phyloP scores from a whole-genome alignment of 2,113 vertebrate genomes.

The Gorsachius goisagi region DNA sequence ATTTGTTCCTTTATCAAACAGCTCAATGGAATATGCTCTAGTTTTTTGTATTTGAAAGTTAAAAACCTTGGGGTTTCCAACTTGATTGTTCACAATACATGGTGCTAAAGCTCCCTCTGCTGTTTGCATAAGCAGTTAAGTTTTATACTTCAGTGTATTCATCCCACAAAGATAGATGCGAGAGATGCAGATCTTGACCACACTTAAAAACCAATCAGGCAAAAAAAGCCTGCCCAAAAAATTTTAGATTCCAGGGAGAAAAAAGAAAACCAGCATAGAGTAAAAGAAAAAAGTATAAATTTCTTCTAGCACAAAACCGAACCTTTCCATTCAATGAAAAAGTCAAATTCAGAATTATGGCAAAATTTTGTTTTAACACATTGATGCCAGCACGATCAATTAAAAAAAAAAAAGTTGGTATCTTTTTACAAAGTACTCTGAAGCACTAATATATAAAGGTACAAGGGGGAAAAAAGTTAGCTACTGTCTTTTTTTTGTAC shows the following conservation, averaged over 20 bases:
- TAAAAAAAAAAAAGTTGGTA: background rate
- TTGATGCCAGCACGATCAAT: background rate
- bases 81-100: background rate
- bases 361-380: background rate
- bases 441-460: background rate
- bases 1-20: background rate
- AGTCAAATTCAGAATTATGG: background rate
- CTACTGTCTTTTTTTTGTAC: background rate
- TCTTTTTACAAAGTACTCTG: background rate
- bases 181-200: background rate
- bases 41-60: background rate
- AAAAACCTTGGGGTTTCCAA: background rate
- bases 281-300: background rate
- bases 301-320: background rate
- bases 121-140: background rate
- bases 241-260: background rate
- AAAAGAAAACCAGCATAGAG: rapidly evolving
- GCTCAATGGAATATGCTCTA: background rate
- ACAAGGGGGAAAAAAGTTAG: background rate
- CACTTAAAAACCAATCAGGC: background rate
- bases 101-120: constrained; percentile 58
- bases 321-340: background rate
- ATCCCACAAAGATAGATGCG: background rate
- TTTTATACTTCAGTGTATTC: background rate
- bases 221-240: background rate